Percentiles rank a stretch among this genome's conserved stretches.
These are phyloP conservation scores for Coenobita brevimanus DNA, from an alignment of 1,140 invertebrate genomes.

Conservation along the genomic window DNA sequence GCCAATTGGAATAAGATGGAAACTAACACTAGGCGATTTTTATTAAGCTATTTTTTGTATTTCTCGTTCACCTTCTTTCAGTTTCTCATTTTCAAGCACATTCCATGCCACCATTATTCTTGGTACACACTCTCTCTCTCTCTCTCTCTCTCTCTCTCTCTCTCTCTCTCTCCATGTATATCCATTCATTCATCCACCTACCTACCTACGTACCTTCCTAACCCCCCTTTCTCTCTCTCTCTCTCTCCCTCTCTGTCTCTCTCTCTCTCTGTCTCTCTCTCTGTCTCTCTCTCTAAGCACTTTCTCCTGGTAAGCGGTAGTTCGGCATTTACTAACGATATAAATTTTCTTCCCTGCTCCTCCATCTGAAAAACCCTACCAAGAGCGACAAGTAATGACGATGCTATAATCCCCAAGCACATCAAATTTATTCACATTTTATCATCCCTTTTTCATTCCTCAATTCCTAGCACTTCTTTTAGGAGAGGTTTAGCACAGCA, in stretches of 20 bases:
- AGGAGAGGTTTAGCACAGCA: too few species aligned
- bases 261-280: background rate
- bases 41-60: background rate
- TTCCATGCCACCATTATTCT: background rate
- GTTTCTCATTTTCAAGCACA: background rate
- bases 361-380: too few species aligned
- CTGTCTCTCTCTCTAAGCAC: background rate
- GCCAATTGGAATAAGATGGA: too few species aligned
- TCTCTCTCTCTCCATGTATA: too few species aligned
- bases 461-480: too few species aligned
- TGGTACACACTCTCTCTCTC: too few species aligned
- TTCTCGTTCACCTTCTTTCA: background rate
- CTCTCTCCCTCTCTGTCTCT: constrained; percentile 11
- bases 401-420: too few species aligned
- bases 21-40: too few species aligned
- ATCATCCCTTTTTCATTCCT: too few species aligned
- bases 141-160: background rate
- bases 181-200: background rate
- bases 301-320: background rate
- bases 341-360: too few species aligned
- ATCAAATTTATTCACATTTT: too few species aligned
- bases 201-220: background rate
- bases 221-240: background rate
- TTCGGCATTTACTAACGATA: background rate
- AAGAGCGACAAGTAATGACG: too few species aligned